Percentiles rank a stretch among this genome's conserved stretches.
phyloP scores from a whole-genome alignment of 30 jellyfish, hydroid and myxozoan species.

The Turritopsis dohrnii region DNA sequence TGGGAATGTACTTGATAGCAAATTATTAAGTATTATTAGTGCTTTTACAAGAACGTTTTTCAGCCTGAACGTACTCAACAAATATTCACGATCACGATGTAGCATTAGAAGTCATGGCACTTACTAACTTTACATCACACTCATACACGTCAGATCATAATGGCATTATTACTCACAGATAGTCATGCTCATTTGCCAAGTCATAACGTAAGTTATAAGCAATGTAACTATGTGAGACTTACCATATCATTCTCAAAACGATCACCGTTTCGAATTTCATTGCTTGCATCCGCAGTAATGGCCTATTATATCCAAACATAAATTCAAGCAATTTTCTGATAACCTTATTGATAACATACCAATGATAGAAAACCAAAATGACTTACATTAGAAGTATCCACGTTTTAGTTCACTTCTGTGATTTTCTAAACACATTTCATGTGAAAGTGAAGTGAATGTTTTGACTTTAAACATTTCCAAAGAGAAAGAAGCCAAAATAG shows the following conservation, averaged over 20 bases:
- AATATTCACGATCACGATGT: neutral
- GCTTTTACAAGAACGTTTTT: neutral
- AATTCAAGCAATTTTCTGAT: neutral
- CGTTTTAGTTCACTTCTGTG: neutral
- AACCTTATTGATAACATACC: neutral
- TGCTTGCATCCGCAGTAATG: neutral
- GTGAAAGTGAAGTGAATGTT: neutral
- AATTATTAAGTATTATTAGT: neutral
- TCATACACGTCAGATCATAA: neutral
- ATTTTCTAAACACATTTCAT: neutral
- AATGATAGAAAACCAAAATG: neutral
- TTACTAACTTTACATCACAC: neutral
- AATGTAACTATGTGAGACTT: neutral
- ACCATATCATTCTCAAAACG: neutral
- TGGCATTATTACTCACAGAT: neutral
- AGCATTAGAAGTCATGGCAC: neutral
- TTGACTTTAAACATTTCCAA: neutral
- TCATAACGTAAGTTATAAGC: neutral
- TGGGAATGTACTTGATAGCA: neutral
- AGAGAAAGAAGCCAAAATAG: no score
- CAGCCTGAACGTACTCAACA: neutral
- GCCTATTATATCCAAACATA: neutral
- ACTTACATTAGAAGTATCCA: neutral
- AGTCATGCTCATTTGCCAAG: neutral
- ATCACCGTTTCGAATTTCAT: neutral